Base-by-base conservation (phyloP, 2,797 vertebrate genomes). In the Gadopsis bispinosus region DNA sequence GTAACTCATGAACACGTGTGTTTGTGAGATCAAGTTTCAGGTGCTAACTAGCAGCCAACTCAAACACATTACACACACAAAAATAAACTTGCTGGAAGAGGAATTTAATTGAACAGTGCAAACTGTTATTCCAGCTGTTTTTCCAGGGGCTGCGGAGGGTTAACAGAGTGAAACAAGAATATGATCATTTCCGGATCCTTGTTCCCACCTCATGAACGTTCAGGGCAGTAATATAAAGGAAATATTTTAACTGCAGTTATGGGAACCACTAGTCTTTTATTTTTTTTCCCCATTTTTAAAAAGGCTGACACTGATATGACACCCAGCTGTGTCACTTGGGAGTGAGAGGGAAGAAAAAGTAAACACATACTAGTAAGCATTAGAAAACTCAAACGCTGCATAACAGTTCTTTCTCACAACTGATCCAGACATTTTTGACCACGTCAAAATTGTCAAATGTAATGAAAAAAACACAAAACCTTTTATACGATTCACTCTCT, bases 91-190 rank as follows among this genome's bases (percentile, higher is more conserved):
- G 13, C 48, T 22, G n/a, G 9, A 47, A 29, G 26, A 39, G 5
- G 48, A 22, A 65, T 51, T 50, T n/a, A 16, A 70, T 53, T 63
- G 4, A 66, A 65, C 4, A 8, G 14, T 4, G 2, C 35, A 60
- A 60, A 68, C 11, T 29, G 20, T 79, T 60, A 73, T 68, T 74
- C 7, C 41, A 75, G 14, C 14, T 19, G 29, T 70, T 83, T 54
- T 64, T 69, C 19, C 11, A 4, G 31, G 0, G 29, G 29, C 5
- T 70, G 19, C 19, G 13, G 48, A 61, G 4, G 48, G 10, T 55
- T 47, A 69, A 22, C 4, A 12, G 29, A 37, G 39, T 19, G 16
- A 70, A 50, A 51, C 0, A 0, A 41, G 13, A 58, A 75, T 17
- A 64, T 14, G 2, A 31, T 47, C 0, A 56, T 54, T 33, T 26